Conservation (phyloP, 1,140 invertebrate species). For the silkworm (Bombyx mori) region ASM3026992v2 NC_085117.1:15666001-15666500, state of each 20-base stretch:
- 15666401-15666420: too few relatives aligned
- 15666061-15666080: slow-evolving; percentile 33
- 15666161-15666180: slow-evolving; percentile 5
- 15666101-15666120: slow-evolving; percentile 42
- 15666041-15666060: slow-evolving; percentile 33
- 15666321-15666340: too few relatives aligned
- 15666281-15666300: too few relatives aligned
- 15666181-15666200: slow-evolving; percentile 9
- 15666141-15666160: slow-evolving; percentile 23
- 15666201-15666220: slow-evolving; percentile 3
- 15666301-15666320: too few relatives aligned
- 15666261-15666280: too few relatives aligned
- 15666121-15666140: slow-evolving; percentile 45
- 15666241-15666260: neutral
- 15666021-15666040: slow-evolving; percentile 18
- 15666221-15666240: neutral
- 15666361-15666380: too few relatives aligned
- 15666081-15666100: slow-evolving; percentile 41
- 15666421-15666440: too few relatives aligned
- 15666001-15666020: slow-evolving; percentile 43
- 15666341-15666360: too few relatives aligned
- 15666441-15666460: too few relatives aligned
- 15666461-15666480: too few relatives aligned
- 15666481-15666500: too few relatives aligned
- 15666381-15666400: too few relatives aligned